These are phyloP conservation scores for Patagioenas fasciata DNA, from an alignment of 2,113 vertebrate species.

Conservation along the genomic window DNA sequence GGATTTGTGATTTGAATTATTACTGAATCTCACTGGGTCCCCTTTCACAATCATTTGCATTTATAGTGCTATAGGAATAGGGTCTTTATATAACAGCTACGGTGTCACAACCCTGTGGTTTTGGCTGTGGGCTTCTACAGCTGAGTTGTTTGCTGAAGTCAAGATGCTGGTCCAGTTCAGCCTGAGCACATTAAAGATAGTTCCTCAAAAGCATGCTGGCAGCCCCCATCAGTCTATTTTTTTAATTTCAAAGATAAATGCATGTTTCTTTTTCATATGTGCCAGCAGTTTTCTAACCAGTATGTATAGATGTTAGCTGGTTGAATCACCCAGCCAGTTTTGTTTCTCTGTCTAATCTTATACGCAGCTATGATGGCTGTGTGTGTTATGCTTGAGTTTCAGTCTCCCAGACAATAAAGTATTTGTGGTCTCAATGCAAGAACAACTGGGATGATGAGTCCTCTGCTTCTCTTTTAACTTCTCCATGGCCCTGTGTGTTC, in stretches of 20 bases:
- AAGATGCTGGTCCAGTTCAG: not conserved
- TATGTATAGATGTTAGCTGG: not conserved
- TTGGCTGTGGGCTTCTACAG: not conserved
- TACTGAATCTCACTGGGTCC: conserved; percentile 55
- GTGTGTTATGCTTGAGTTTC: not conserved
- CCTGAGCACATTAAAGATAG: not conserved
- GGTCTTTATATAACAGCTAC: conserved; percentile 22
- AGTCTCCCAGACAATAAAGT: not conserved
- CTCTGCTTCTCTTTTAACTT: not conserved
- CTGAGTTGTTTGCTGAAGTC: not conserved
- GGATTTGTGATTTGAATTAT: conserved; percentile 73
- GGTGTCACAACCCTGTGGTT: not conserved
- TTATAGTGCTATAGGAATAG: conserved; percentile 51
- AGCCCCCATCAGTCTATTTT: not conserved
- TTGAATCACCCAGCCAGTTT: not conserved
- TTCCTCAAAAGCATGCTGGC: not conserved
- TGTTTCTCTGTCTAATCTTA: not conserved
- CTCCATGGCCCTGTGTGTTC: not conserved
- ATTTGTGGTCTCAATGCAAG: conserved; percentile 1
- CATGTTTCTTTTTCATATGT: not conserved
- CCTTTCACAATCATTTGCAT: conserved; percentile 53
- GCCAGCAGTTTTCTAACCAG: not conserved
- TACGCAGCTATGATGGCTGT: not conserved
- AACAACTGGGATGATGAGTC: not conserved
- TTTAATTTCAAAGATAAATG: not conserved